Evolutionary conservation across 2,888 invertebrate genomes (phyloP).

Genomic region (Incurvaria masculella): DNA sequence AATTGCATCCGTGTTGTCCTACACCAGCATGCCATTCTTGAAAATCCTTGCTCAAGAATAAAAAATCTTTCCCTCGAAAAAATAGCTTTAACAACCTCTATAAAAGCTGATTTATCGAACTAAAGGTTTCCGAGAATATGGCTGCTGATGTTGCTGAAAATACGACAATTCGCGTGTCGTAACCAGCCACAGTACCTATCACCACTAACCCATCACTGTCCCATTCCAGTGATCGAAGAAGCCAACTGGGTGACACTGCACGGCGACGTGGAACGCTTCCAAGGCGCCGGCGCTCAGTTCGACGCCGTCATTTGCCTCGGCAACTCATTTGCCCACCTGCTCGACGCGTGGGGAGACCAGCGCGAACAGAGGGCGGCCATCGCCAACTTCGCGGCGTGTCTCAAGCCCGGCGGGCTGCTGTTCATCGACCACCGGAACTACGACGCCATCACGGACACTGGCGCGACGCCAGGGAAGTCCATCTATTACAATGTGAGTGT

Average conservation of each 20-base stretch:
- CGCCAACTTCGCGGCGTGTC: slow-evolving; percentile 74
- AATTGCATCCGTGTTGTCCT: too few relatives aligned
- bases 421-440: slow-evolving; percentile 90
- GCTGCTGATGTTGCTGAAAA: too few relatives aligned
- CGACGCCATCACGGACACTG: slow-evolving; percentile 74
- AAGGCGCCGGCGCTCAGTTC: slow-evolving; percentile 64
- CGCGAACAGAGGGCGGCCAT: slow-evolving; percentile 76
- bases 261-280: slow-evolving; percentile 64
- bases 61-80: too few relatives aligned
- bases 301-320: slow-evolving; percentile 90
- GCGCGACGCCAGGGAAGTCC: slow-evolving; percentile 76
- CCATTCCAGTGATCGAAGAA: slow-evolving; percentile 76
- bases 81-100: too few relatives aligned
- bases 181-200: too few relatives aligned
- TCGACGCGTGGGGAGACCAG: slow-evolving; percentile 77
- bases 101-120: too few relatives aligned
- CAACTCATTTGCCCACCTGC: slow-evolving; percentile 87
- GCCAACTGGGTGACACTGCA: slow-evolving; percentile 85
- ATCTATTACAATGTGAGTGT: slow-evolving; percentile 84
- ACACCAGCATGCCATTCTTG: too few relatives aligned
- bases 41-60: too few relatives aligned
- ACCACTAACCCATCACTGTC: too few relatives aligned
- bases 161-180: too few relatives aligned
- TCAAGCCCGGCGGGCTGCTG: slow-evolving; percentile 81
- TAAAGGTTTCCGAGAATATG: too few relatives aligned